phyloP scores from a whole-genome alignment of 2,888 invertebrate species.

The Scotopteryx bipunctaria region DNA sequence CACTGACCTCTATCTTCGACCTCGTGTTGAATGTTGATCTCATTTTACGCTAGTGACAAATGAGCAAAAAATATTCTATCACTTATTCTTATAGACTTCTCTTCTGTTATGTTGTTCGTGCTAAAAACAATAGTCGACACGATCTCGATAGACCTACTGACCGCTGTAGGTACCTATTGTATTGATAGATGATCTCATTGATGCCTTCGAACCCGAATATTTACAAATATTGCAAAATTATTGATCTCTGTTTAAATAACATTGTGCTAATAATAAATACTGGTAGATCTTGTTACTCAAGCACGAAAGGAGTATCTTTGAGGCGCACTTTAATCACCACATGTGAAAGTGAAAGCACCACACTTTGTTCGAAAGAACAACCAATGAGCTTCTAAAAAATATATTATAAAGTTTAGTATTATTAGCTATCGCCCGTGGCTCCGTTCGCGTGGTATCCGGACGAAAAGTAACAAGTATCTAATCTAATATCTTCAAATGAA shows the following conservation, averaged over 20 bases:
- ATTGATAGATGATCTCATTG: slow-evolving; percentile 41
- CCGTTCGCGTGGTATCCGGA: no score
- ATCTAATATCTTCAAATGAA: no score
- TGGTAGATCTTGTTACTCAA: slow-evolving; percentile 23
- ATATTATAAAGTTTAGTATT: no score
- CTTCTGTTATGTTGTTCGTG: slow-evolving; percentile 21
- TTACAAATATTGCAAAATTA: slow-evolving; percentile 58
- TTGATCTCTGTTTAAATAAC: slow-evolving; percentile 48
- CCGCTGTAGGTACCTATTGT: slow-evolving; percentile 11
- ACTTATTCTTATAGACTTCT: slow-evolving; percentile 44
- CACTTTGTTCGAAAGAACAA: no score
- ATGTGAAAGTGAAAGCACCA: no score
- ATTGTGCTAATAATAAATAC: slow-evolving; percentile 39
- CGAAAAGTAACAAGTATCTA: no score
- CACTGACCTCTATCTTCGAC: slow-evolving; percentile 42
- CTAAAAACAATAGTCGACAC: slow-evolving; percentile 41
- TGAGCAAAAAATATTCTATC: slow-evolving; percentile 44
- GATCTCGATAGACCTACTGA: slow-evolving; percentile 36
- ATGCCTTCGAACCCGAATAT: slow-evolving; percentile 45
- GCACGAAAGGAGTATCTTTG: no score
- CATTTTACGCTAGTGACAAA: slow-evolving; percentile 46
- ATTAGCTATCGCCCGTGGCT: no score
- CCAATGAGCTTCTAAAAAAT: no score
- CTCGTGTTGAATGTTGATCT: slow-evolving; percentile 41
- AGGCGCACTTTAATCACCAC: no score